Conservation (phyloP, 2,113 vertebrate genomes). For the Hirundichthys speculiger region DNA sequence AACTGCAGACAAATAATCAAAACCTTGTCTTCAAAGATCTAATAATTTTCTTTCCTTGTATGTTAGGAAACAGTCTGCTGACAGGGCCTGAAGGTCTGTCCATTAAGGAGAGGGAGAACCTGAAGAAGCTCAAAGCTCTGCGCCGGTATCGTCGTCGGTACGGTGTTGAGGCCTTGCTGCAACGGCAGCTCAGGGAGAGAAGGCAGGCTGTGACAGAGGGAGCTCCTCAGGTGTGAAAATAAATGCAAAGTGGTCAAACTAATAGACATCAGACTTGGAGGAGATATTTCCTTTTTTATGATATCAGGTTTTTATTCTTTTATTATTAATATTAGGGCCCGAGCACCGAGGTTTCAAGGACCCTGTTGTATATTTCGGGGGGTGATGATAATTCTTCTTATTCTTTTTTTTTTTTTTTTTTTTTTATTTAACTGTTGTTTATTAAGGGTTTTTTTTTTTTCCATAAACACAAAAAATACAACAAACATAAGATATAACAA, state of each 20-base stretch:
- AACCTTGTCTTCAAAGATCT: too few species aligned
- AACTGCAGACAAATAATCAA: background rate
- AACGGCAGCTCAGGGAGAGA: slow-evolving; percentile 91
- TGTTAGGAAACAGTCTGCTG: slow-evolving; percentile 88
- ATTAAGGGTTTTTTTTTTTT: too few species aligned
- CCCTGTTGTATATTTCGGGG: too few species aligned
- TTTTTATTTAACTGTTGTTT: too few species aligned
- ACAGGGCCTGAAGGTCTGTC: slow-evolving; percentile 91
- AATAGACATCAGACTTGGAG: background rate
- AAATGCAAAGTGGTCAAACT: background rate
- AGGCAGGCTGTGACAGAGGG: slow-evolving; percentile 89
- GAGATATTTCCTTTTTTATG: too few species aligned
- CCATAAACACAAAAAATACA: too few species aligned
- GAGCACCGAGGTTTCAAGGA: too few species aligned
- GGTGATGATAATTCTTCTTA: too few species aligned
- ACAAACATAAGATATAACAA: too few species aligned
- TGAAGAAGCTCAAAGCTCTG: slow-evolving; percentile 92
- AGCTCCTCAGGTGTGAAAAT: slow-evolving; percentile 83
- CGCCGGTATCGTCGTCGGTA: slow-evolving; percentile 93
- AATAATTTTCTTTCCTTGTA: background rate
- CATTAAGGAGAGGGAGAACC: slow-evolving; percentile 91
- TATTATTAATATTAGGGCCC: too few species aligned
- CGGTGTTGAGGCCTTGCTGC: slow-evolving; percentile 92
- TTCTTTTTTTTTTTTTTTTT: too few species aligned
- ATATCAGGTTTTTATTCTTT: too few species aligned